phyloP scores from a whole-genome alignment of 1,140 invertebrate species.

The Nylanderia fulva region DNA sequence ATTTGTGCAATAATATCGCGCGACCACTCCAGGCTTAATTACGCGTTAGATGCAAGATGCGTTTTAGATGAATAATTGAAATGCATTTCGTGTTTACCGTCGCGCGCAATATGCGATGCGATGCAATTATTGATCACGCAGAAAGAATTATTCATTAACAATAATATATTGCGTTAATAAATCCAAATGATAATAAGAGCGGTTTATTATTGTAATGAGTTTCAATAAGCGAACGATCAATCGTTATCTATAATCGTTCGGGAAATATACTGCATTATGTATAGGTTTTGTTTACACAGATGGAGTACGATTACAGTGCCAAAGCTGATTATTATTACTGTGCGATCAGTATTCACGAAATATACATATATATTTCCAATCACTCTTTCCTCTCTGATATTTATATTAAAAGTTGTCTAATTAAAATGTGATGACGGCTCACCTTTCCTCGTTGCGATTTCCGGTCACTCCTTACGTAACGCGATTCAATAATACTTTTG shows the following conservation, averaged over 20 bases:
- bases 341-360: constrained; percentile 26
- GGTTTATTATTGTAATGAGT: constrained; percentile 54
- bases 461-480: constrained; percentile 66
- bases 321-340: constrained; percentile 55
- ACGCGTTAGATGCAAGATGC: not conserved
- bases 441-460: constrained; percentile 68
- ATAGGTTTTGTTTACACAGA: constrained; percentile 24
- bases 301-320: constrained; percentile 55
- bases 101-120: constrained; percentile 36
- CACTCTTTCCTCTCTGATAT: not conserved
- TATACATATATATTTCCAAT: constrained; percentile 4
- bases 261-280: constrained; percentile 26
- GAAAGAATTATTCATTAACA: constrained; percentile 57
- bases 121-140: constrained; percentile 43
- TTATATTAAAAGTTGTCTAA: not conserved
- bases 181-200: constrained; percentile 33
- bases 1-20: too few relatives aligned
- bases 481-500: constrained; percentile 74
- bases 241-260: constrained; percentile 46
- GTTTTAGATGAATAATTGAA: constrained; percentile 41
- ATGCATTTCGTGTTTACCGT: not conserved
- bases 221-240: constrained; percentile 48
- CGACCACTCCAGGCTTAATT: too few relatives aligned
- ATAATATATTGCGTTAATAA: constrained; percentile 55
- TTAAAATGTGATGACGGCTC: constrained; percentile 15